These are phyloP conservation scores for Tupaia chinensis DNA, from an alignment of 2,113 vertebrate genomes.

Conservation along the genomic window DNA sequence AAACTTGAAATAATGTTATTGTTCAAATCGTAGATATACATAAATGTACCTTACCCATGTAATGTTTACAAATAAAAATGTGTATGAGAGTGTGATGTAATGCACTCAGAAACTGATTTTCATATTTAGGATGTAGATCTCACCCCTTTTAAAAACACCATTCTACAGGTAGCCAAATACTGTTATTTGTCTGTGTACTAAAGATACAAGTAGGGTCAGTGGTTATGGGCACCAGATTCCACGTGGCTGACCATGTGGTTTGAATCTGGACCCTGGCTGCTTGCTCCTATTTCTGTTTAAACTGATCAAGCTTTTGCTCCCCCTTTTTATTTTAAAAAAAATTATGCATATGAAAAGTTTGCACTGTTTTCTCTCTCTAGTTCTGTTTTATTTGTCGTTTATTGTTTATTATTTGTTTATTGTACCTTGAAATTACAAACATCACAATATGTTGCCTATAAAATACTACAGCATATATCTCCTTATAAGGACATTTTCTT, in stretches of 20 bases:
- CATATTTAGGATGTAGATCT: background rate
- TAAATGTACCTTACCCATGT: constrained; percentile 32
- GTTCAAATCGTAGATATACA: constrained; percentile 49
- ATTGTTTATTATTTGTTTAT: background rate
- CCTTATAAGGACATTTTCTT: constrained; percentile 25
- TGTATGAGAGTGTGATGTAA: background rate
- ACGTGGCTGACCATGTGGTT: no score
- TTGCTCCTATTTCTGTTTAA: background rate
- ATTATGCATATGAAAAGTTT: constrained; percentile 37
- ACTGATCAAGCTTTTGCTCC: background rate
- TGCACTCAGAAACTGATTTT: background rate
- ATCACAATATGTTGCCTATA: background rate
- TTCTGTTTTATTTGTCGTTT: background rate
- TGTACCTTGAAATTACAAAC: background rate
- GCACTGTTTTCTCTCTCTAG: background rate
- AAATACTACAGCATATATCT: background rate
- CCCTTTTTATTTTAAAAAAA: background rate
- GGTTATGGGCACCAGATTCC: no score
- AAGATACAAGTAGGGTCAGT: background rate
- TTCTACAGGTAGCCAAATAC: constrained; percentile 28
- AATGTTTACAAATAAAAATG: constrained; percentile 21
- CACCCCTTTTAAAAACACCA: background rate
- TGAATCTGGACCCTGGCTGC: no score
- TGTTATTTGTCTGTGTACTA: background rate
- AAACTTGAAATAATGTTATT: constrained; percentile 44